phyloP scores from a whole-genome alignment of 2,888 invertebrate species.

The Branchipolynoe longqiensis region DNA sequence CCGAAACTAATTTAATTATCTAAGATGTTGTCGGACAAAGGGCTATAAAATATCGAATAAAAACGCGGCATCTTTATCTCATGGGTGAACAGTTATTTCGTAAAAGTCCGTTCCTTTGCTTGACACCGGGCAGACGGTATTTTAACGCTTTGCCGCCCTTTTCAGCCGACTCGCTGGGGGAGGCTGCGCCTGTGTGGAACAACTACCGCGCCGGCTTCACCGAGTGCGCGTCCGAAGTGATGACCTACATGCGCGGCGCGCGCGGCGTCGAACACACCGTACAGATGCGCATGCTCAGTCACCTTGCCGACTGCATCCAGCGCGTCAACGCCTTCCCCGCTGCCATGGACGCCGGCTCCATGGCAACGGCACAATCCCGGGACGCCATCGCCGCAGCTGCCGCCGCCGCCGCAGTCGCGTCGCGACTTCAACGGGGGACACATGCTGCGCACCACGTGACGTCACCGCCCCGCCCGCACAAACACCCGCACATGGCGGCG shows the following conservation, averaged over 20 bases:
- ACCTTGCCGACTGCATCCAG: constrained; percentile 73
- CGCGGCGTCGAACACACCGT: constrained; percentile 72
- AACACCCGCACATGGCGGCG: not conserved
- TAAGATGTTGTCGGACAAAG: too few relatives aligned
- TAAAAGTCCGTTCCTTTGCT: not conserved
- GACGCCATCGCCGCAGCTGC: not conserved
- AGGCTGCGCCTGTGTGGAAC: constrained; percentile 28
- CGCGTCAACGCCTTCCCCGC: constrained; percentile 27
- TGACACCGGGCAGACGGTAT: not conserved
- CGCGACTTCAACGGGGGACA: not conserved
- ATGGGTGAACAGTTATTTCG: too few relatives aligned
- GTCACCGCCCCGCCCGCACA: not conserved
- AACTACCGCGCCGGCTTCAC: constrained; percentile 65
- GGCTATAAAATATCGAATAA: too few relatives aligned
- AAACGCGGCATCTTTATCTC: too few relatives aligned
- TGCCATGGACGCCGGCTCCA: not conserved
- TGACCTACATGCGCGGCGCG: constrained; percentile 73
- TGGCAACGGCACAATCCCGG: not conserved
- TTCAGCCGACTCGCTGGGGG: constrained; percentile 23
- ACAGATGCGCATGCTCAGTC: constrained; percentile 71
- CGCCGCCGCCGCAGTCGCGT: not conserved
- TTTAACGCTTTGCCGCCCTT: not conserved
- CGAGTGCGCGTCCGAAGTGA: constrained; percentile 77
- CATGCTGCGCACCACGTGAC: constrained; percentile 10
- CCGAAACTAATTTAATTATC: too few relatives aligned